A percentile compares a stretch with the other conserved stretches of the same genome.
phyloP scores from a whole-genome alignment of 2,888 invertebrate genomes.

The Arge pagana region DNA sequence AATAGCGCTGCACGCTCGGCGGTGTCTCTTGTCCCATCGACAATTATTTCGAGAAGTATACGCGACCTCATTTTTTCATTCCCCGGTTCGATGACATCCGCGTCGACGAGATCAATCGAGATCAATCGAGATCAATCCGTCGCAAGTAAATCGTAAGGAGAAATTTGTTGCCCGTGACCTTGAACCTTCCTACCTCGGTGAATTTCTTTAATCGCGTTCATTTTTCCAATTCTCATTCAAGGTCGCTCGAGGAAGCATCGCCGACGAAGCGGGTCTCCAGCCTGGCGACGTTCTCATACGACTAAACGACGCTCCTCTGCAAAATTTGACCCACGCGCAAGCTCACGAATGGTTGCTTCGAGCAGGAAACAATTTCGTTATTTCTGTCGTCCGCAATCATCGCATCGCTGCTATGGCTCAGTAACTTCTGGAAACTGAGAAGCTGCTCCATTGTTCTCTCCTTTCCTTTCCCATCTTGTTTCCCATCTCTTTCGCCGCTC shows the following conservation, averaged over 20 bases:
- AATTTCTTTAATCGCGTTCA: not conserved
- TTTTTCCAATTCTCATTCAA: too few species aligned
- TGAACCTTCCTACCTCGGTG: not conserved
- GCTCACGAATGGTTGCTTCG: slow-evolving; percentile 31
- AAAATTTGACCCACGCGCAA: slow-evolving; percentile 33
- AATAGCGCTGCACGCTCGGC: slow-evolving; percentile 7
- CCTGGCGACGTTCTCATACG: slow-evolving; percentile 37
- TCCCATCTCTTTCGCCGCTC: not conserved
- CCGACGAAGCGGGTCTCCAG: slow-evolving; percentile 34
- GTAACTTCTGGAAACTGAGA: slow-evolving; percentile 8
- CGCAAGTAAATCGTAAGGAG: not conserved
- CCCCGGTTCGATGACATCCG: too few species aligned
- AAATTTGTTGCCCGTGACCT: not conserved
- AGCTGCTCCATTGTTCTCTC: not conserved
- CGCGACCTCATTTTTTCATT: slow-evolving; percentile 8
- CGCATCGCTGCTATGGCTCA: slow-evolving; percentile 8
- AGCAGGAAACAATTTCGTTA: slow-evolving; percentile 32
- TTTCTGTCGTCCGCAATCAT: slow-evolving; percentile 30
- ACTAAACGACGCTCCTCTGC: slow-evolving; percentile 35
- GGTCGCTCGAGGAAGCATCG: slow-evolving; percentile 37
- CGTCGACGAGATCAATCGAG: too few species aligned
- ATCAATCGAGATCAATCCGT: too few species aligned
- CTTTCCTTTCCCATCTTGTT: not conserved
- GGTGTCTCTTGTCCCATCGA: slow-evolving; percentile 10
- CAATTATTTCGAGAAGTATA: slow-evolving; percentile 10